A percentile compares a stretch with the other conserved stretches of the same genome.
Evolutionary conservation across 1,140 invertebrate genomes (phyloP).

Genomic region (Lordiphosa mommai): DNA sequence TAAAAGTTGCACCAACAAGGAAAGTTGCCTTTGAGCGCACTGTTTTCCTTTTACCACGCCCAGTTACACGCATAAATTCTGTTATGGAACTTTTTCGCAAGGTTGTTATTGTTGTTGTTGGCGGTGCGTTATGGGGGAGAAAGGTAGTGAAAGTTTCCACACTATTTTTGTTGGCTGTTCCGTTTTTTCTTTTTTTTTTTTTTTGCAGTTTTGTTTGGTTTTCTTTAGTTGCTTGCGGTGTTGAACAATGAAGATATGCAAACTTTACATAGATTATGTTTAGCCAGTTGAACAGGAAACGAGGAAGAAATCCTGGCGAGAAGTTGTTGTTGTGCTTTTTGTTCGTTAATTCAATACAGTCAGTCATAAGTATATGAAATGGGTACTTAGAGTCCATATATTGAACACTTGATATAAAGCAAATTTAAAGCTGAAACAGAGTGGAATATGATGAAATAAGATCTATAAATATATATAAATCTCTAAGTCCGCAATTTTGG

Average conservation of each 20-base stretch:
- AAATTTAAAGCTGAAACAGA: too few species aligned
- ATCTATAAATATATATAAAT: too few species aligned
- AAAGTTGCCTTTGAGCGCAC: slow-evolving; percentile 11
- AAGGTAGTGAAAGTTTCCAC: slow-evolving; percentile 32
- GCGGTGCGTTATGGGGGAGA: not conserved
- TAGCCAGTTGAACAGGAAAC: slow-evolving; percentile 2
- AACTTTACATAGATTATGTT: slow-evolving; percentile 4
- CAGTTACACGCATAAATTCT: slow-evolving; percentile 76
- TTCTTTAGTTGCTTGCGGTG: slow-evolving; percentile 5
- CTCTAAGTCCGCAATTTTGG: too few species aligned
- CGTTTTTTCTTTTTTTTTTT: slow-evolving; percentile 2
- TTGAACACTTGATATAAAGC: too few species aligned
- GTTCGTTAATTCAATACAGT: too few species aligned
- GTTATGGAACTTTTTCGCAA: slow-evolving; percentile 69
- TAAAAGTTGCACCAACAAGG: slow-evolving; percentile 48
- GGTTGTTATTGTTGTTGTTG: slow-evolving; percentile 29
- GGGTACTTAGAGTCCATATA: too few species aligned
- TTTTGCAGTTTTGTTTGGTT: not conserved
- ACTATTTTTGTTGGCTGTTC: slow-evolving; percentile 5
- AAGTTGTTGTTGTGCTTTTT: too few species aligned
- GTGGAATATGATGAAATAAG: too few species aligned
- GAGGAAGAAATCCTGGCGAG: not conserved
- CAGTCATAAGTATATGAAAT: too few species aligned
- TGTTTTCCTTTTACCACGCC: slow-evolving; percentile 61
- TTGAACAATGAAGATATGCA: slow-evolving; percentile 1